Evolutionary conservation across 2,888 invertebrate species (phyloP), one percentile per base, ranked within the genome.

Genomic region (Scelioninae gen. 1): DNA sequence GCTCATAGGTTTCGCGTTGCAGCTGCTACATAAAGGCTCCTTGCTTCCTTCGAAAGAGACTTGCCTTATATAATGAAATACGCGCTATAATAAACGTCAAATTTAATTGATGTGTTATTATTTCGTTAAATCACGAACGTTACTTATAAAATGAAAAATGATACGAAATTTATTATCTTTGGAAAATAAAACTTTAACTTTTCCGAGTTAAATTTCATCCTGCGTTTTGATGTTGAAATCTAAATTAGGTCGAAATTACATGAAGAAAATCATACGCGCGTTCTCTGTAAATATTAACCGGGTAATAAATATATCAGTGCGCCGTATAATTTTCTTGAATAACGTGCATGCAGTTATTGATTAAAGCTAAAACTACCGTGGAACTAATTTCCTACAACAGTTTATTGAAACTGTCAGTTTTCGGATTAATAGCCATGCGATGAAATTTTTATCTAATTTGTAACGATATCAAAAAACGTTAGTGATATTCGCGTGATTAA

Each of bases 291-390:
- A 51, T 60, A 45, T 71, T 71, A 71, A 71, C 53, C n/a, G 16
- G 15, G 53, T 72, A 62, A 62, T 72, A 62, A 72, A 72, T 72
- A 51, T 71, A 62, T 62, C 62, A 60, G 49, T 51, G 13, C 8
- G 0, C 7, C 9, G 62, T 56, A 65, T 56, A 55, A 74, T 63
- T 74, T 74, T 43, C 34, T 65, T 15, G 51, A 55, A 47, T 56
- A 74, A 38, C 38, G 51, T 31, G 38, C 63, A 53, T 51, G 62
- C 40, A 62, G 23, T 74, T 74, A 63, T 63, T 45, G 55, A 63
- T 74, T 60, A 63, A 58, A 53, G 31, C 58, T 58, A 58, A 43
- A 71, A 58, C 58, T 60, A 49, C 34, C 23, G 56, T 23, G 7
- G 29, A 74, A 56, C 55, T 56, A 63, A 74, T 65, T 74, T 56